Conservation (phyloP, 2,113 vertebrate species). For the Morone chrysops region DNA sequence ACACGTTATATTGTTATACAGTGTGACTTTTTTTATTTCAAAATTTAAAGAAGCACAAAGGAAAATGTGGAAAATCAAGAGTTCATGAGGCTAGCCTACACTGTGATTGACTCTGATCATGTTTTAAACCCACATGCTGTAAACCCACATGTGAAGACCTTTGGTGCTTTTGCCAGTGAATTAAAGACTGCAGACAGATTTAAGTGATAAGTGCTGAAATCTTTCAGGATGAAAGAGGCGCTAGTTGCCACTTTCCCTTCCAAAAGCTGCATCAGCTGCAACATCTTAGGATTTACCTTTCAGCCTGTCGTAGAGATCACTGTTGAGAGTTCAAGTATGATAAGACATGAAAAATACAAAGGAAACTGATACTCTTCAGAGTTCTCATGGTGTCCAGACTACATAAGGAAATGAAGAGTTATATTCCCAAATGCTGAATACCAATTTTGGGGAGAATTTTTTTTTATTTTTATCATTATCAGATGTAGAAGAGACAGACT, state of each 20-base stretch:
- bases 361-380: slow-evolving; percentile 65
- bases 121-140: slow-evolving; percentile 32
- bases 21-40: background rate
- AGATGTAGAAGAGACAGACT: slow-evolving; percentile 50
- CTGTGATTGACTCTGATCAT: slow-evolving; percentile 40
- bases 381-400: slow-evolving; percentile 23
- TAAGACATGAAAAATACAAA: slow-evolving; percentile 51
- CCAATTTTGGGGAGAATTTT: slow-evolving; percentile 23
- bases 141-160: slow-evolving; percentile 56
- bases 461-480: slow-evolving; percentile 49
- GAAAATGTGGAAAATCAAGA: slow-evolving; percentile 27
- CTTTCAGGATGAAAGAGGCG: slow-evolving; percentile 53
- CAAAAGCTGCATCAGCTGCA: slow-evolving; percentile 52
- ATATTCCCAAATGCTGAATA: slow-evolving; percentile 35
- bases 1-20: slow-evolving; percentile 11
- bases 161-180: slow-evolving; percentile 33
- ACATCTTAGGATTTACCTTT: slow-evolving; percentile 62
- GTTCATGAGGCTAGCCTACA: slow-evolving; percentile 15
- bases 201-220: slow-evolving; percentile 49
- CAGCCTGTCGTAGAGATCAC: slow-evolving; percentile 46
- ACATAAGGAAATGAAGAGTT: slow-evolving; percentile 27
- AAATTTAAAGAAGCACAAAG: background rate
- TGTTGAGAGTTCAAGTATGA: slow-evolving; percentile 42
- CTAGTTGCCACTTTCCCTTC: slow-evolving; percentile 45
- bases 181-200: slow-evolving; percentile 51